Evolutionary conservation across 2,113 vertebrate species (phyloP).

Genomic region (Protomyctophum bolini): DNA sequence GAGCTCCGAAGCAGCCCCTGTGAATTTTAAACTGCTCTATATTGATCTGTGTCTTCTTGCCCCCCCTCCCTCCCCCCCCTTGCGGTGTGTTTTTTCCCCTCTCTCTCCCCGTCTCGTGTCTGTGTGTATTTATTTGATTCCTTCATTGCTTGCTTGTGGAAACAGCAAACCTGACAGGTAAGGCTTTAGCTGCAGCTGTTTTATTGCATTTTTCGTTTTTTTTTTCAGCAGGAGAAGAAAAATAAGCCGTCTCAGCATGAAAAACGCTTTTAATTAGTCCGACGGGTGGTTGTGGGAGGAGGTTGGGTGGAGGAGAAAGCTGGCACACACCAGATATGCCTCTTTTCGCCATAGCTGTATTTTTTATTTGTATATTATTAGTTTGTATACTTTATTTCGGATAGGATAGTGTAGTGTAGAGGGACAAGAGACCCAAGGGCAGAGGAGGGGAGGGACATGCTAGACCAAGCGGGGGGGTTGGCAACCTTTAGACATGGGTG

Average conservation of each 20-base stretch:
- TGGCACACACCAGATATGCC: constrained; percentile 17
- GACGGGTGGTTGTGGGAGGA: neutral
- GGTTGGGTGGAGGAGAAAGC: constrained; percentile 27
- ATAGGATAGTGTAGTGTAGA: neutral
- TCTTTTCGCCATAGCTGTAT: neutral
- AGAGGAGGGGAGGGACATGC: no score
- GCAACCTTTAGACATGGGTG: no score
- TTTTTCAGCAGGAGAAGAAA: constrained; percentile 41
- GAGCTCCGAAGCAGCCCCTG: constrained; percentile 61
- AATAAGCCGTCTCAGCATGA: constrained; percentile 66
- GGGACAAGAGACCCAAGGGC: no score
- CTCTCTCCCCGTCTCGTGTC: constrained; percentile 20
- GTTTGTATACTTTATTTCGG: neutral
- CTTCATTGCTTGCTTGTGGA: constrained; percentile 75
- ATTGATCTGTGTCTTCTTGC: constrained; percentile 81
- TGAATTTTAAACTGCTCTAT: constrained; percentile 79
- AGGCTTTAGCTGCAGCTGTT: constrained; percentile 73
- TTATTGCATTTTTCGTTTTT: constrained; percentile 56
- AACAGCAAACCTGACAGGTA: constrained; percentile 99
- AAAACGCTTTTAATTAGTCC: constrained; percentile 60
- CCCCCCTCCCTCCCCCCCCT: constrained; percentile 63
- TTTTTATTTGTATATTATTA: neutral
- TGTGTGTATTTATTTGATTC: constrained; percentile 79
- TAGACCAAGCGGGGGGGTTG: no score
- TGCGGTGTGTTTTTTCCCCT: constrained; percentile 71